Conservation (phyloP, 2,113 vertebrate genomes). For the Cyrtonyx montezumae region DNA sequence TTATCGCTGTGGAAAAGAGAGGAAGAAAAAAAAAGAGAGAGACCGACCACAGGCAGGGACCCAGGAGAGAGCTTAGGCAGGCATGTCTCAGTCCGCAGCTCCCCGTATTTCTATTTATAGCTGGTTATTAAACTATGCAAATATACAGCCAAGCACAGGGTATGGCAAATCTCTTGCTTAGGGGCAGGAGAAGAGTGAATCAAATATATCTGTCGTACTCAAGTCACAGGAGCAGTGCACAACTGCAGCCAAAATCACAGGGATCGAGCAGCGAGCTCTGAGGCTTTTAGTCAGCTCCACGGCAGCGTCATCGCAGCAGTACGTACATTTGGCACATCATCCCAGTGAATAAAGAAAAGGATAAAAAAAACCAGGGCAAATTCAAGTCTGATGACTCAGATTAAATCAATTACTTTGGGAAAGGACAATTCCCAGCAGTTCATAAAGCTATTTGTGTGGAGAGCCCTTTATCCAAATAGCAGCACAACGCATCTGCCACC, state of each 20-base stretch:
- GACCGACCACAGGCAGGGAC: slow-evolving; percentile 34
- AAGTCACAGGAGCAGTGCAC: rapidly evolving
- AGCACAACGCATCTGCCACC: neutral
- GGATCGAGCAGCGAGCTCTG: neutral
- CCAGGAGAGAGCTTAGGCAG: slow-evolving; percentile 64
- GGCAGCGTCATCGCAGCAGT: neutral
- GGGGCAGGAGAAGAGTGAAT: neutral
- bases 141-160: slow-evolving; percentile 11
- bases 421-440: neutral
- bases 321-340: rapidly evolving
- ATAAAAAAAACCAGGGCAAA: neutral
- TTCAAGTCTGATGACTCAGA: neutral
- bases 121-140: slow-evolving; percentile 52
- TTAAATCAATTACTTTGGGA: neutral
- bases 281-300: neutral
- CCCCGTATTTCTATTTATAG: slow-evolving; percentile 80
- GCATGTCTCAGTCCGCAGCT: slow-evolving; percentile 69
- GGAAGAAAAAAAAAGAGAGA: neutral
- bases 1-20: slow-evolving; percentile 69
- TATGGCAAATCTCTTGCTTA: neutral
- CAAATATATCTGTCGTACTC: neutral
- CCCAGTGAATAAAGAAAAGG: neutral
- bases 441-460: neutral
- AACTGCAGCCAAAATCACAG: neutral
- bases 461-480: neutral